Base-by-base conservation (phyloP, 2,113 vertebrate species). In the Vulpes vulpes region DNA sequence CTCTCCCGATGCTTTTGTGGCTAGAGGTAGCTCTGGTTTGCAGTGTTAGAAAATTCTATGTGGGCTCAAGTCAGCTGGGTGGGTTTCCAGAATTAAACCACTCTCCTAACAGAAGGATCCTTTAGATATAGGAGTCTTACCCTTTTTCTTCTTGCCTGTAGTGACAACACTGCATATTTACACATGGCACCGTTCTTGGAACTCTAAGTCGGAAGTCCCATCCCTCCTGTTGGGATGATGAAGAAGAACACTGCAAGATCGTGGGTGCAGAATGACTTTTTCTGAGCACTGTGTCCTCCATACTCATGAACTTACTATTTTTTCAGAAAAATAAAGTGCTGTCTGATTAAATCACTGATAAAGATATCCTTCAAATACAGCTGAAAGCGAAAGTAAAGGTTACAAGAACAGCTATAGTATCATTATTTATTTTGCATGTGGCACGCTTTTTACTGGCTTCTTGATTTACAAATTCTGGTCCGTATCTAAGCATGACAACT, bases 371-470 rank as follows among this genome's bases (percentile, higher is more conserved):
- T 81, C 59, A 25, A 27, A 27, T 11, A n/a, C 8, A 51, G 22
- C 59, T 49, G 10, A 79, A 78, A 79, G 88, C 20, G 25, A 64
- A 80, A 69, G 76, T 4, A 43, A 30, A 22, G 3, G 2, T 23
- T 43, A 57, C 22, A 69, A 55, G 19, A 91, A 9, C 15, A 67
- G n/a, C 16, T 22, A 15, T 23, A 38, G 15, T 6, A 30, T 20
- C 15, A 9, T 67, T 53, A 30, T 20, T 65, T 69, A 69, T 43
- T 57, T 57, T 10, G 17, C 23, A 20, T 8, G 59, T 35, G 43
- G 22, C 14, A 35, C 1, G 1, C 4, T 12, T 12, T 32, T 3
- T 15, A 51, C 53, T 0, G 12, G 62, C 17, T 20, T 25, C 17
- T 57, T 38, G 25, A 20, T 8, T 10, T 30, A n/a, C 22, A 69